A percentile compares a stretch with the other conserved stretches of the same genome.
phyloP scores from a whole-genome alignment of 2,113 vertebrate species.

The Clinocottus analis region DNA sequence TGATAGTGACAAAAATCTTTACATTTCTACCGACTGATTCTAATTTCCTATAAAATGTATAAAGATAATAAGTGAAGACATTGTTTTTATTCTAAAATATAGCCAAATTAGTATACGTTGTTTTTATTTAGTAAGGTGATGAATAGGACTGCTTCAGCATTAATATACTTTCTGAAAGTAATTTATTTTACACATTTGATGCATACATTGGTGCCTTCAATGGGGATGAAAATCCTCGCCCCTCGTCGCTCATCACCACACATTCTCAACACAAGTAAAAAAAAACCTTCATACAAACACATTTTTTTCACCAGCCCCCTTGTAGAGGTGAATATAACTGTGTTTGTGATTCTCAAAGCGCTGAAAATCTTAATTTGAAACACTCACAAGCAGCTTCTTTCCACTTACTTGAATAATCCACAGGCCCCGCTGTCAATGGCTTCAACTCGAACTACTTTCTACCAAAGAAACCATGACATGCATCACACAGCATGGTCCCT shows the following conservation, averaged over 20 bases:
- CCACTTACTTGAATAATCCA: neutral
- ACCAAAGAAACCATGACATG: neutral
- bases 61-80: neutral
- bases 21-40: neutral
- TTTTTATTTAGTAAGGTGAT: neutral
- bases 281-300: neutral
- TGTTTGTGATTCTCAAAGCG: neutral
- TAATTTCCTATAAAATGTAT: neutral
- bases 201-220: neutral
- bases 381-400: constrained; percentile 10
- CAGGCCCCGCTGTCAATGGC: neutral
- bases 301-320: neutral
- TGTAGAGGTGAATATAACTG: neutral
- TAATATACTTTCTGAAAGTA: neutral
- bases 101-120: neutral
- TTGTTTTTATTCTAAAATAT: neutral
- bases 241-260: too few species aligned
- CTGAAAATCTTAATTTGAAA: constrained; percentile 1
- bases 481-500: neutral
- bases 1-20: neutral
- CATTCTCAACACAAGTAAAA: too few species aligned
- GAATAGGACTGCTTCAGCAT: neutral
- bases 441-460: neutral
- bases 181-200: neutral
- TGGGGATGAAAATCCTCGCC: too few species aligned